Evolutionary conservation across 2,888 invertebrate genomes (phyloP), one percentile per base, ranked within the genome.

Genomic region (Eueremaeus valkanovi): DNA sequence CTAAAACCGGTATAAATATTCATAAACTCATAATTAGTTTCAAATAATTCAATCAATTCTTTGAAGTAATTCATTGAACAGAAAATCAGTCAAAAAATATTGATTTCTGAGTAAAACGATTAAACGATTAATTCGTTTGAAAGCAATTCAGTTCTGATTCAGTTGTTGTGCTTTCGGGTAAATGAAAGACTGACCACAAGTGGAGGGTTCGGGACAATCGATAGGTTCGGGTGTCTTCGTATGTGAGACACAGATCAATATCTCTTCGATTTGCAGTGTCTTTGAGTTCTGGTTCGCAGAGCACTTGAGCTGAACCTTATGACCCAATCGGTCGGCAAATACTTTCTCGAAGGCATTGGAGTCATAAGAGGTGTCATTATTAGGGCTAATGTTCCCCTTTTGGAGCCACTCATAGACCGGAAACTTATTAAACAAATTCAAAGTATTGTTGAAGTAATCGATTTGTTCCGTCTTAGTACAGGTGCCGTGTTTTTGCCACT

Each of bases 401-500:
- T 31, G 9, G 5, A 77, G 66, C 73, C 73, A 73, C 36, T 72
- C 9, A 70, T 63, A 49, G 5, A 77, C 5, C 27, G 76, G 58
- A 29, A 40, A 55, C 13, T 24, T 21, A 0, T 63, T 45, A n/a
- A 40, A 70, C 18, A 77, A 36, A 31, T 24, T 31, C 11, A 77
- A 11, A 13, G 77, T 77, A 42, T 33, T 33, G 24, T 72, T 74
- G 29, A 77, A 77, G 45, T 77, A 77, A 21, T 49, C 24, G 29
- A 73, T 45, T 55, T 76, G 66, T 36, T 45, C 49, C 27, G 27
- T 40, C 29, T 40, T 21, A 31, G 74, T 61, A 76, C 76, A 76
- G 13, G 76, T 76, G n/a, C 76, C 76, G 63, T 76, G 77, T 73
- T 77, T 77, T 31, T 9, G 16, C 77, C 77, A 77, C 40, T 77